phyloP scores from a whole-genome alignment of 1,140 invertebrate genomes.

The Euwallacea fornicatus region DNA sequence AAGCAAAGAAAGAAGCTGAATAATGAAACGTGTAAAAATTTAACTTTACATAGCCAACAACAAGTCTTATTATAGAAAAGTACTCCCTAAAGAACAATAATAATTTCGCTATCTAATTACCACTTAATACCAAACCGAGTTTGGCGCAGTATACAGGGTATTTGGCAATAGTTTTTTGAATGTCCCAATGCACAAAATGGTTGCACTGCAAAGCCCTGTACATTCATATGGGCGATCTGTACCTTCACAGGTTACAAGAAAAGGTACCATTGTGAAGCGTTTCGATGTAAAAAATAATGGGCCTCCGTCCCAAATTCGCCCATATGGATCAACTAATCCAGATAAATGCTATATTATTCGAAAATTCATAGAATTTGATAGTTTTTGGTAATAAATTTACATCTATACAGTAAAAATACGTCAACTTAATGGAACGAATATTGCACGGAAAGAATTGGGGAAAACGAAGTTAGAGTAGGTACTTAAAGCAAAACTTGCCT shows the following conservation, averaged over 20 bases:
- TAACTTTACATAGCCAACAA: slow-evolving; percentile 10
- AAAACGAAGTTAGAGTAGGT: too few relatives aligned
- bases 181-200: slow-evolving; percentile 4
- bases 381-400: not conserved
- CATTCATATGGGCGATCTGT: too few relatives aligned
- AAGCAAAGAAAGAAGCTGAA: too few relatives aligned
- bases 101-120: slow-evolving; percentile 19
- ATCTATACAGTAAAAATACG: not conserved
- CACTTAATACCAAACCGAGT: not conserved
- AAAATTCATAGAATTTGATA: slow-evolving; percentile 5
- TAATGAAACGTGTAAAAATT: slow-evolving; percentile 10
- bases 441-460: too few relatives aligned
- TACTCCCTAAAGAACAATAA: slow-evolving; percentile 14
- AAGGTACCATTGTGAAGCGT: slow-evolving; percentile 18
- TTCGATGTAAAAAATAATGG: slow-evolving; percentile 10
- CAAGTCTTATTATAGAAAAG: slow-evolving; percentile 21
- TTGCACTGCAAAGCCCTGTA: too few relatives aligned
- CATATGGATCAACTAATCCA: too few relatives aligned
- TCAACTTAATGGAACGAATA: too few relatives aligned
- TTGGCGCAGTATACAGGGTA: too few relatives aligned
- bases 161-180: not conserved
- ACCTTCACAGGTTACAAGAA: too few relatives aligned
- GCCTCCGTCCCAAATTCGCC: not conserved
- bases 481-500: too few relatives aligned
- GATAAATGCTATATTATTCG: not conserved